phyloP scores from a whole-genome alignment of 2,113 vertebrate genomes.

The Antennarius striatus region DNA sequence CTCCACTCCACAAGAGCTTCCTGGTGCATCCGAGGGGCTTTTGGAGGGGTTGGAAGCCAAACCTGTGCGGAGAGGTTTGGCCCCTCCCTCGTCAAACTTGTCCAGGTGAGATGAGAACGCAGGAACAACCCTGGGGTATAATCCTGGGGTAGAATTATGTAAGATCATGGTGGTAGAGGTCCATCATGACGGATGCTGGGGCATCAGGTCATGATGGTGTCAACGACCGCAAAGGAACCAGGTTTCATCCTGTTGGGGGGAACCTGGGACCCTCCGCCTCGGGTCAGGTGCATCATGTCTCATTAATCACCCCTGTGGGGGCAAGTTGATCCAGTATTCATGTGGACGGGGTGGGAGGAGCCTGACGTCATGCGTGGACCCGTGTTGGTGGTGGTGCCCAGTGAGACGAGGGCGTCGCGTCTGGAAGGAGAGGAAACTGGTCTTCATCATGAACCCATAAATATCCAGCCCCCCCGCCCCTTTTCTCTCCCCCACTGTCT shows the following conservation, averaged over 20 bases:
- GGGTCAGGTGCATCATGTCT: background rate
- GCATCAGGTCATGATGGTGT: no score
- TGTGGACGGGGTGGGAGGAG: background rate
- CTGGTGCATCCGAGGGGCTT: background rate
- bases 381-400: no score
- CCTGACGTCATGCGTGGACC: no score
- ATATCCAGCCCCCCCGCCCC: conserved; percentile 12
- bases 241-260: background rate
- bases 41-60: background rate
- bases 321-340: background rate
- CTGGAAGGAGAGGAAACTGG: no score
- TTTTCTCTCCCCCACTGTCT: conserved; percentile 53
- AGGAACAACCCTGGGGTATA: no score
- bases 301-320: conserved; percentile 5
- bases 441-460: background rate
- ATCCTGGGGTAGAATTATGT: no score
- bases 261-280: background rate
- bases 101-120: no score
- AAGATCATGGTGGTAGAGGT: background rate
- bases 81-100: no score
- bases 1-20: background rate
- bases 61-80: no score
- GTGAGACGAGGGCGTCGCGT: no score
- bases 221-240: no score
- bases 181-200: background rate